Conservation (phyloP, 2,797 vertebrate species). For the Leptoclinus maculatus region DNA sequence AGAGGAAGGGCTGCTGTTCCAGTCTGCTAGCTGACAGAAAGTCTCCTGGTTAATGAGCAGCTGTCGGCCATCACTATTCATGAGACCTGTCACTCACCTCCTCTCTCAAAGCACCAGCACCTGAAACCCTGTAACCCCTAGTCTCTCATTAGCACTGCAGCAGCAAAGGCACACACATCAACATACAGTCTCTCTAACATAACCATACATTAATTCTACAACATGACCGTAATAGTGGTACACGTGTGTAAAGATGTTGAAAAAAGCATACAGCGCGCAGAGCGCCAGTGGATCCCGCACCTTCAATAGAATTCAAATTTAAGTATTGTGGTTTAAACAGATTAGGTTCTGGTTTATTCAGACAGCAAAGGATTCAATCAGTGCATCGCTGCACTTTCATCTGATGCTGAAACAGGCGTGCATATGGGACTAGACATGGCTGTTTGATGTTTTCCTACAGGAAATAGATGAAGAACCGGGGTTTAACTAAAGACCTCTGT, state of each 20-base stretch:
- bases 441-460: slow-evolving; percentile 63
- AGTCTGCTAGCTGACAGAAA: slow-evolving; percentile 79
- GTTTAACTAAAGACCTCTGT: slow-evolving; percentile 54
- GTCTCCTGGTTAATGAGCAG: slow-evolving; percentile 86
- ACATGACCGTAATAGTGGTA: slow-evolving; percentile 20
- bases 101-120: slow-evolving; percentile 73
- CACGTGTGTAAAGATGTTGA: slow-evolving; percentile 28
- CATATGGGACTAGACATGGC: slow-evolving; percentile 54
- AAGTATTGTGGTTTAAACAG: slow-evolving; percentile 42
- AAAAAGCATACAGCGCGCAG: not conserved
- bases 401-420: slow-evolving; percentile 42
- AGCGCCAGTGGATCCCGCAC: slow-evolving; percentile 21
- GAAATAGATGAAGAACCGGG: slow-evolving; percentile 41
- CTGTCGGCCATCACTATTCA: slow-evolving; percentile 86
- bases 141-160: slow-evolving; percentile 76
- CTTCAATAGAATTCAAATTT: slow-evolving; percentile 52
- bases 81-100: slow-evolving; percentile 82
- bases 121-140: slow-evolving; percentile 75
- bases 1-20: slow-evolving; percentile 66
- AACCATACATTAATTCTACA: slow-evolving; percentile 36
- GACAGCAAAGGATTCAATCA: slow-evolving; percentile 55
- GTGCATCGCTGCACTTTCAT: slow-evolving; percentile 55
- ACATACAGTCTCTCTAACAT: slow-evolving; percentile 11
- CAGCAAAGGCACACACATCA: slow-evolving; percentile 38
- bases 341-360: slow-evolving; percentile 50